These are phyloP conservation scores for Engystomops pustulosus DNA, from an alignment of 2,113 vertebrate species.

Conservation along the genomic window DNA sequence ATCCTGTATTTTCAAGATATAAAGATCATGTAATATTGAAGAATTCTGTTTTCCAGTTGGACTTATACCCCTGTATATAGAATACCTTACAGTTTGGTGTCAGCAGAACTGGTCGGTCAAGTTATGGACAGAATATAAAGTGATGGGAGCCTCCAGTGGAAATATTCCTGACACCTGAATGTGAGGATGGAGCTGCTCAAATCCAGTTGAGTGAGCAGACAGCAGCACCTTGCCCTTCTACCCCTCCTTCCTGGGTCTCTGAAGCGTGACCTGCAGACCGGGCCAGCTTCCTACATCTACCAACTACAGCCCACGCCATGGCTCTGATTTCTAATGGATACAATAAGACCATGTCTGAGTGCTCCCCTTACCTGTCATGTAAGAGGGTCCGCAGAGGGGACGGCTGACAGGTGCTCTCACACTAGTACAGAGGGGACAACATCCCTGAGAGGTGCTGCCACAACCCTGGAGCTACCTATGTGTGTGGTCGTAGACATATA, in stretches of 20 bases:
- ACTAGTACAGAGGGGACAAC: neutral
- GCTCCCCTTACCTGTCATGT: conserved; percentile 51
- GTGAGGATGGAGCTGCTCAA: conserved; percentile 81
- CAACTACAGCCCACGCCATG: conserved; percentile 14
- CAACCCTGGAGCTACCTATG: neutral
- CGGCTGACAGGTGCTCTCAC: conserved; percentile 37
- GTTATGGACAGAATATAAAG: conserved; percentile 41
- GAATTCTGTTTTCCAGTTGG: too few species aligned
- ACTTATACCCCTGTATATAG: neutral
- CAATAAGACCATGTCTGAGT: conserved; percentile 30
- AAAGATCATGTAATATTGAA: too few species aligned
- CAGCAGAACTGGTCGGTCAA: neutral
- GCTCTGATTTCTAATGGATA: conserved; percentile 31
- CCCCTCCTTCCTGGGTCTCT: conserved; percentile 77
- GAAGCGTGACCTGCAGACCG: conserved; percentile 76
- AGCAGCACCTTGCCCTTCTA: conserved; percentile 68
- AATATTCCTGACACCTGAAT: conserved; percentile 78
- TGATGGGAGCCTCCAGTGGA: conserved; percentile 65
- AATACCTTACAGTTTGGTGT: neutral
- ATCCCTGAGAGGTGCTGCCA: neutral
- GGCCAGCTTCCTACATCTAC: conserved; percentile 29
- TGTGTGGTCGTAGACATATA: neutral
- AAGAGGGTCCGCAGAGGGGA: conserved; percentile 31
- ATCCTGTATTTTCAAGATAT: too few species aligned
- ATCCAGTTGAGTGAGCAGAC: conserved; percentile 85